These are phyloP conservation scores for Orbicella faveolata DNA, from an alignment of 64 coral and sea anemone species.

Conservation along the genomic window DNA sequence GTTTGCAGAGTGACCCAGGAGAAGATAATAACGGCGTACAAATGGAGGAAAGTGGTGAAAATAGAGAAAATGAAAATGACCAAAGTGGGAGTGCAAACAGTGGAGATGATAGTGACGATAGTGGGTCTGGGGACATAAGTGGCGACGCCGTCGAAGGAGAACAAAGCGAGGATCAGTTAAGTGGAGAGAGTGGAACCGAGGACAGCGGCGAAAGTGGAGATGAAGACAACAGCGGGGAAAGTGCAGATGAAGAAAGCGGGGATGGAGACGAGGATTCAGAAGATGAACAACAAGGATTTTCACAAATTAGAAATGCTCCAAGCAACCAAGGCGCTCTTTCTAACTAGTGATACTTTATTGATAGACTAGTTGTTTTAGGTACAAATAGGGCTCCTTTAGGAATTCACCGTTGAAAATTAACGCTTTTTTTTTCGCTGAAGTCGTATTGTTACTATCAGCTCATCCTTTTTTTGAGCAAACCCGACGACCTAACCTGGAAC, in stretches of 20 bases:
- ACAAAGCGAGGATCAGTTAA: not conserved
- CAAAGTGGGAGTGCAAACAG: not conserved
- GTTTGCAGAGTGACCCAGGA: not conserved
- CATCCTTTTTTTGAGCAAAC: too few species aligned
- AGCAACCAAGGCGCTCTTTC: not conserved
- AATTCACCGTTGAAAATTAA: not conserved
- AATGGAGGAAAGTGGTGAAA: not conserved
- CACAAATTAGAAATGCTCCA: not conserved
- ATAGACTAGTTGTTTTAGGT: not conserved
- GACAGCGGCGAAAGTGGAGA: not conserved
- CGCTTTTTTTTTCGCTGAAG: too few species aligned
- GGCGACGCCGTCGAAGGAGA: not conserved
- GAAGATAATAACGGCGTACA: not conserved
- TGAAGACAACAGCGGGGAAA: not conserved
- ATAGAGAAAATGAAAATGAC: not conserved
- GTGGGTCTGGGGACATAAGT: conserved; percentile 14
- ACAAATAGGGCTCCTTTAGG: not conserved
- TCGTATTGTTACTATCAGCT: too few species aligned
- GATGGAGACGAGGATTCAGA: not conserved
- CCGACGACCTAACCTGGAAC: too few species aligned
- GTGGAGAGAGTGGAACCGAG: not conserved
- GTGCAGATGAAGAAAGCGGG: not conserved
- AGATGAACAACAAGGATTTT: not conserved
- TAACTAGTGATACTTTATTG: not conserved
- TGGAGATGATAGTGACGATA: not conserved